phyloP scores from a whole-genome alignment of 2,113 vertebrate genomes.

The Ophiodon elongatus region DNA sequence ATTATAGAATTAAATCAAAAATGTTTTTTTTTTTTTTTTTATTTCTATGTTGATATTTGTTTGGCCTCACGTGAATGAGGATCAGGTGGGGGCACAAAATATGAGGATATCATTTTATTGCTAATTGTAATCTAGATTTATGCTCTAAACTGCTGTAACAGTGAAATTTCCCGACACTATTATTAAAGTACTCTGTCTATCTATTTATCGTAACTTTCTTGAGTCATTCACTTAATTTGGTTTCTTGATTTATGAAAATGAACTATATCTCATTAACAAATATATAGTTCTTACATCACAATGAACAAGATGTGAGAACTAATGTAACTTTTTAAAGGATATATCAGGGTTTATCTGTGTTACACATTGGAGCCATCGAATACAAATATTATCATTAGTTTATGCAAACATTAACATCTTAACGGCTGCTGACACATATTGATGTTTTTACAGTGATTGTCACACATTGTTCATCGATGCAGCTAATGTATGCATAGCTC shows the following conservation, averaged over 20 bases:
- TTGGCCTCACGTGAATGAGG: conserved; percentile 1
- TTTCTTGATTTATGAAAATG: neutral
- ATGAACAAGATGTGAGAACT: neutral
- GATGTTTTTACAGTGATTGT: conserved; percentile 45
- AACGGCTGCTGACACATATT: conserved; percentile 47
- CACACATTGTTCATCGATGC: conserved; percentile 53
- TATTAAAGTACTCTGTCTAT: neutral
- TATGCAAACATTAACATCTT: conserved; percentile 30
- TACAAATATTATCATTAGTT: conserved; percentile 18
- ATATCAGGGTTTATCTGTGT: neutral
- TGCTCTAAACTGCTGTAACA: neutral
- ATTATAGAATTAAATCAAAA: neutral
- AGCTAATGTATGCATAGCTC: conserved; percentile 55
- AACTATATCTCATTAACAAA: neutral
- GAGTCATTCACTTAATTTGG: neutral
- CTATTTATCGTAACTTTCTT: neutral
- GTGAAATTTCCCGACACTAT: neutral
- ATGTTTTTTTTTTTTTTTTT: neutral
- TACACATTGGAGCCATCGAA: neutral
- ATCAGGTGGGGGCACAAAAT: neutral
- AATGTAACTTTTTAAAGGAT: neutral
- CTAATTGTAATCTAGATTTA: neutral
- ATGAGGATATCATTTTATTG: neutral
- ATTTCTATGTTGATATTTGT: neutral
- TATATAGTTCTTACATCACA: neutral